Evolutionary conservation across 64 coral and sea anemone genomes (phyloP).

Genomic region (Pocillopora damicornis): DNA sequence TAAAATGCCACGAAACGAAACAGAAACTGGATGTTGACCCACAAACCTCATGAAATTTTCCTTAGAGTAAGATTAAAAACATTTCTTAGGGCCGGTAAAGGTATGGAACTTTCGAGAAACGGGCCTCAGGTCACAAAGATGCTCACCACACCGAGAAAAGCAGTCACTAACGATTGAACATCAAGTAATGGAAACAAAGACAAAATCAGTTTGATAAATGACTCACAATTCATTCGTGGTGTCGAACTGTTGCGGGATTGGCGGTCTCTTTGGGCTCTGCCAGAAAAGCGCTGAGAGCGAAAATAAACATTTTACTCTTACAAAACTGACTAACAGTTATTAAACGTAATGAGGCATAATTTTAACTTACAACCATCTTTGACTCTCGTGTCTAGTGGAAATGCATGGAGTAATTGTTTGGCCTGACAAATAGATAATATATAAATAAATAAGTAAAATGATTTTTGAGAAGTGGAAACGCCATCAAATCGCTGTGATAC

Average conservation of each 20-base stretch:
- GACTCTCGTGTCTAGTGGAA: slow-evolving; percentile 83
- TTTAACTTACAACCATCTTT: slow-evolving; percentile 84
- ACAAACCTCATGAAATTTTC: neutral
- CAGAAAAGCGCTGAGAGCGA: slow-evolving; percentile 74
- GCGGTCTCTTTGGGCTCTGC: slow-evolving; percentile 88
- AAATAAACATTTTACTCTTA: neutral
- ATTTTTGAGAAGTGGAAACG: too few relatives aligned
- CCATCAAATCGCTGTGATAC: too few relatives aligned
- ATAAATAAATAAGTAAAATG: slow-evolving; percentile 4
- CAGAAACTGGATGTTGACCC: neutral
- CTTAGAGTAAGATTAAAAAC: too few relatives aligned
- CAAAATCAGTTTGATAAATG: neutral
- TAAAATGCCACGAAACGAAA: too few relatives aligned
- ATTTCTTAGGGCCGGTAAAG: too few relatives aligned
- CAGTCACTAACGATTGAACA: too few relatives aligned
- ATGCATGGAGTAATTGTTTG: slow-evolving; percentile 71
- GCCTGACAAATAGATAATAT: slow-evolving; percentile 44
- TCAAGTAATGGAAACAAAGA: too few relatives aligned
- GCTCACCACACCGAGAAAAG: too few relatives aligned
- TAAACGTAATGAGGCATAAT: neutral
- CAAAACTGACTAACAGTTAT: too few relatives aligned
- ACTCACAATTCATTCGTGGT: slow-evolving; percentile 73
- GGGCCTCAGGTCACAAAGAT: too few relatives aligned
- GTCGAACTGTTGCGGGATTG: slow-evolving; percentile 74
- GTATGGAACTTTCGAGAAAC: too few relatives aligned